phyloP scores from a whole-genome alignment of 2,888 invertebrate genomes.

The Pecten maximus region DNA sequence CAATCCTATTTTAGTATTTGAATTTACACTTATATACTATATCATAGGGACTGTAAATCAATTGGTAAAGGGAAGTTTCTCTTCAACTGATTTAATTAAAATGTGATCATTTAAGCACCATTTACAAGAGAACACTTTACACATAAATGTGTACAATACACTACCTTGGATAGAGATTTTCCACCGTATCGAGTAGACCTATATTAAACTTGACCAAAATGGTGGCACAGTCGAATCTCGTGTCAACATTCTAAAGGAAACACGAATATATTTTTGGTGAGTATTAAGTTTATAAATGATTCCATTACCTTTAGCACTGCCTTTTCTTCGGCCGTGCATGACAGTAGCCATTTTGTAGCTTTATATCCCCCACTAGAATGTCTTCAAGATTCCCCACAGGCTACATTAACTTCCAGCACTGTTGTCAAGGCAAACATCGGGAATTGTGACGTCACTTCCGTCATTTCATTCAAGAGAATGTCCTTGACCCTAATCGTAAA shows the following conservation, averaged over 20 bases:
- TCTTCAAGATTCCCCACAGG: background rate
- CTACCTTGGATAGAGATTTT: too few species aligned
- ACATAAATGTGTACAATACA: too few species aligned
- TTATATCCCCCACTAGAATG: conserved; percentile 1
- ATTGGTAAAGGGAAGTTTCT: too few species aligned
- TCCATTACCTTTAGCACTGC: conserved; percentile 67
- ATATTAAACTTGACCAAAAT: conserved; percentile 19
- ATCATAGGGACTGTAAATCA: too few species aligned
- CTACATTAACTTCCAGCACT: conserved; percentile 37
- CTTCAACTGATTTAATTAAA: too few species aligned
- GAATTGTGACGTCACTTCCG: conserved; percentile 68
- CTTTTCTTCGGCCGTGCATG: conserved; percentile 76
- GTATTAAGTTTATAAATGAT: background rate
- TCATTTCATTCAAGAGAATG: conserved; percentile 33
- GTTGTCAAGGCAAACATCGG: conserved; percentile 74
- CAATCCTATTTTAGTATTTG: too few species aligned
- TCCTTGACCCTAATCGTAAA: conserved; percentile 53
- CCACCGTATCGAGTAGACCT: too few species aligned
- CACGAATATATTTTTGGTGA: background rate
- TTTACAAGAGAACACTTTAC: too few species aligned
- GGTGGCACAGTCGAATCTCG: background rate
- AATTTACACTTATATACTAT: too few species aligned
- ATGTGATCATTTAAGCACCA: too few species aligned
- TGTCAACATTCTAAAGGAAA: background rate
- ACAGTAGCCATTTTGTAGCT: conserved; percentile 70